Percentiles rank a stretch among this genome's conserved stretches.
Conservation (phyloP, 2,888 invertebrate species). For the Agrilus biguttatus region DNA sequence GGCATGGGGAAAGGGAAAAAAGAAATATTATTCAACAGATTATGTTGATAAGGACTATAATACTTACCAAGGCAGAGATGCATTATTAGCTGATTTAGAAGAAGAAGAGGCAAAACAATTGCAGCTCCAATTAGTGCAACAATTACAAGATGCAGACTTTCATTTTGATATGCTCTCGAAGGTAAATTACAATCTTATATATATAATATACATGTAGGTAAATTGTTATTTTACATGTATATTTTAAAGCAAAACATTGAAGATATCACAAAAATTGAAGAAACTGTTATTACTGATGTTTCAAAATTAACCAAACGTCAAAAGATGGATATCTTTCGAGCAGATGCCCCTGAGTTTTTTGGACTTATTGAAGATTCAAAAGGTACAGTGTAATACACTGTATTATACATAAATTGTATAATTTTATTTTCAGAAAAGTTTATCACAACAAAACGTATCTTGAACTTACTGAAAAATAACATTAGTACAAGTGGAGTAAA, state of each 20-base stretch:
- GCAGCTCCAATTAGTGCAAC: conserved; percentile 60
- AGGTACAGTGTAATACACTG: conserved; percentile 30
- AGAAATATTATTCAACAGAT: conserved; percentile 71
- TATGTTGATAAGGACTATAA: conserved; percentile 80
- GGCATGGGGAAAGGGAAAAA: conserved; percentile 79
- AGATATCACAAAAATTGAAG: conserved; percentile 30
- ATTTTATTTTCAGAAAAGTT: too few species aligned
- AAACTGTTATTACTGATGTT: conserved; percentile 60
- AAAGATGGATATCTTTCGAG: conserved; percentile 59
- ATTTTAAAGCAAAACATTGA: conserved; percentile 9
- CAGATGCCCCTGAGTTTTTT: conserved; percentile 78
- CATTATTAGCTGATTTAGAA: conserved; percentile 62
- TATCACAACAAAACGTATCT: too few species aligned
- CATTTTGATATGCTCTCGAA: conserved; percentile 41
- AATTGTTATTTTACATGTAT: neutral
- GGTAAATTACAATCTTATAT: conserved; percentile 19
- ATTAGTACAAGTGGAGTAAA: conserved; percentile 35
- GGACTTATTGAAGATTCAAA: conserved; percentile 67
- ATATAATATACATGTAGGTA: conserved; percentile 5
- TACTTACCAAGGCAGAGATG: conserved; percentile 47
- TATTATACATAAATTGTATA: too few species aligned
- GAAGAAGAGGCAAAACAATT: conserved; percentile 72
- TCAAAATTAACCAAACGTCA: conserved; percentile 61
- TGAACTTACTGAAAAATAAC: too few species aligned
- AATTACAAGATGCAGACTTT: conserved; percentile 68